Conservation (phyloP, 2,113 vertebrate species). For the Nipponia nippon region DNA sequence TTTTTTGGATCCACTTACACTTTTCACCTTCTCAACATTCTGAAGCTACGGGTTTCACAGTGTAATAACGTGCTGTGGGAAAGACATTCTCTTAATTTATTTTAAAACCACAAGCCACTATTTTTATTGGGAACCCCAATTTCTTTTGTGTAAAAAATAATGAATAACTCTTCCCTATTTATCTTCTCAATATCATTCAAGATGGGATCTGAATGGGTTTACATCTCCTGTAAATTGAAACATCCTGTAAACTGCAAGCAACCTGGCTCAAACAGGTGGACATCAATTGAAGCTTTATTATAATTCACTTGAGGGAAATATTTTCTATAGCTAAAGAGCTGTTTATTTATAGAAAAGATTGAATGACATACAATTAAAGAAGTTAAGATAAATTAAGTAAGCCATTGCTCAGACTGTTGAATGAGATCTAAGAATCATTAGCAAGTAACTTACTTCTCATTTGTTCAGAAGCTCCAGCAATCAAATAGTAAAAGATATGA, state of each 20-base stretch:
- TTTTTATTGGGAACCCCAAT: background rate
- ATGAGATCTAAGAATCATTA: background rate
- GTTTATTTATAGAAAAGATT: background rate
- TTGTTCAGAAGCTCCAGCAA: conserved; percentile 76
- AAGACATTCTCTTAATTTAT: background rate
- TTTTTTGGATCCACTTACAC: background rate
- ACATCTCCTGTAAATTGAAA: background rate
- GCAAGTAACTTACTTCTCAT: conserved; percentile 73
- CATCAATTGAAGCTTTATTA: background rate
- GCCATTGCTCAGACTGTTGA: background rate
- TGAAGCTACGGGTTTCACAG: background rate
- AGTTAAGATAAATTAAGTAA: background rate
- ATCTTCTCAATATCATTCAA: background rate
- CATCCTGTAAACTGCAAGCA: background rate
- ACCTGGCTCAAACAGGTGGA: background rate
- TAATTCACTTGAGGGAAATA: background rate
- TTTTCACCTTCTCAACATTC: background rate
- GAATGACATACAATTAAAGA: background rate
- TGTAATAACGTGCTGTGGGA: background rate
- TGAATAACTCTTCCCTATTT: background rate
- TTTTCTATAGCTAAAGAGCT: background rate
- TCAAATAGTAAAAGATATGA: conserved; percentile 83
- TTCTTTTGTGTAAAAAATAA: background rate
- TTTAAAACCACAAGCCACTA: background rate
- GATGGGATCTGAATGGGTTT: background rate